Evolutionary conservation across 2,888 invertebrate genomes (phyloP).

Genomic region (Acanthosepion esculentum): DNA sequence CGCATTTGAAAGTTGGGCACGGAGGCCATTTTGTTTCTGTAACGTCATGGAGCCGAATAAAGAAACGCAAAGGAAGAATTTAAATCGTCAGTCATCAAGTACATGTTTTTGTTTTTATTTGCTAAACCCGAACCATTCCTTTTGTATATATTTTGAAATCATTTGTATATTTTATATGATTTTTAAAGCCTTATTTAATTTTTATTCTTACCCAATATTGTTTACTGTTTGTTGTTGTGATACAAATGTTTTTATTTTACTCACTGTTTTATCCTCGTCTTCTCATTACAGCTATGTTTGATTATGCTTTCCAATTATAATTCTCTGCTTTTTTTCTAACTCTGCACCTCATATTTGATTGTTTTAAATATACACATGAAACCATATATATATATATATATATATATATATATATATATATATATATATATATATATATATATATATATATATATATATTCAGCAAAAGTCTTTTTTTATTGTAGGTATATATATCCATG

Average conservation of each 20-base stretch:
- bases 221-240: neutral
- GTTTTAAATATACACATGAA: neutral
- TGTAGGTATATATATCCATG: neutral
- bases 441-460: neutral
- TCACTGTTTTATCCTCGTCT: neutral
- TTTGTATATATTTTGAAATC: neutral
- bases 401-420: neutral
- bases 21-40: no score
- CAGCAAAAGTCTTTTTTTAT: no score
- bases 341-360: neutral
- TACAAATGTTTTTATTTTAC: neutral
- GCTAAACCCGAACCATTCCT: neutral
- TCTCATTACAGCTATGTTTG: neutral
- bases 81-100: no score
- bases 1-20: no score
- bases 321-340: neutral
- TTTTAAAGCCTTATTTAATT: neutral
- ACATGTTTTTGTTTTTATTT: no score
- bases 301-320: neutral
- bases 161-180: neutral
- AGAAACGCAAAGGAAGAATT: no score
- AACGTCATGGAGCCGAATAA: no score
- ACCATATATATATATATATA: neutral
- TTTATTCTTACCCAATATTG: neutral
- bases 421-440: constrained; percentile 14